phyloP scores from a whole-genome alignment of 2,888 invertebrate species.

The Apoda limacodes region DNA sequence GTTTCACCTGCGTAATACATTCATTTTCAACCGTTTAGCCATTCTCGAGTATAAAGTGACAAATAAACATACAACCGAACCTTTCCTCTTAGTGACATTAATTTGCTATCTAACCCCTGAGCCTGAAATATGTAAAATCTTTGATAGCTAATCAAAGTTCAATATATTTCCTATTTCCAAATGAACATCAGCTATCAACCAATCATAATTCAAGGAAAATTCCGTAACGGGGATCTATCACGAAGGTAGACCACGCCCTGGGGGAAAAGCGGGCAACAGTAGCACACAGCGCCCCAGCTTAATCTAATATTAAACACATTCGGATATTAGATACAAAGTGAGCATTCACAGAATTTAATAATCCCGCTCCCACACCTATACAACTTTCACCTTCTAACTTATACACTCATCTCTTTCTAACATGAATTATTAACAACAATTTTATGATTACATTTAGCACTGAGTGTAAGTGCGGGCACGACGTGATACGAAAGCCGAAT shows the following conservation, averaged over 20 bases:
- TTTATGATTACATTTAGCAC: conserved; percentile 67
- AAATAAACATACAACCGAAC: no score
- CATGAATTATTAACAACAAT: conserved; percentile 68
- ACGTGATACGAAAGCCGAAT: conserved; percentile 58
- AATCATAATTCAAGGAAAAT: conserved; percentile 54
- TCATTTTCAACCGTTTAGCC: no score
- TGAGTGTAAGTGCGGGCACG: conserved; percentile 51
- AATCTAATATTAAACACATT: conserved; percentile 70
- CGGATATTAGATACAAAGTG: conserved; percentile 69
- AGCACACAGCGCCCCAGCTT: conserved; percentile 46
- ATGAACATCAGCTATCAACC: conserved; percentile 44
- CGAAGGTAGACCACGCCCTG: conserved; percentile 41
- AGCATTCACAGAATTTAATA: conserved; percentile 69
- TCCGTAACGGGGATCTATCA: conserved; percentile 50
- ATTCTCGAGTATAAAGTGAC: no score
- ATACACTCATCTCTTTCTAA: conserved; percentile 27
- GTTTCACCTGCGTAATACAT: no score
- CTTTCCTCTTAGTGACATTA: no score
- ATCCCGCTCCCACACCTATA: conserved; percentile 48
- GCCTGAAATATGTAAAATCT: no score
- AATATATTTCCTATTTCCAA: conserved; percentile 50
- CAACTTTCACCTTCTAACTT: conserved; percentile 24
- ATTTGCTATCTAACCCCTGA: no score
- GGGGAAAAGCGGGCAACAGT: conserved; percentile 33
- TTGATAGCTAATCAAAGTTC: no score